phyloP scores from a whole-genome alignment of 2,113 vertebrate genomes.

The Sceloporus undulatus region DNA sequence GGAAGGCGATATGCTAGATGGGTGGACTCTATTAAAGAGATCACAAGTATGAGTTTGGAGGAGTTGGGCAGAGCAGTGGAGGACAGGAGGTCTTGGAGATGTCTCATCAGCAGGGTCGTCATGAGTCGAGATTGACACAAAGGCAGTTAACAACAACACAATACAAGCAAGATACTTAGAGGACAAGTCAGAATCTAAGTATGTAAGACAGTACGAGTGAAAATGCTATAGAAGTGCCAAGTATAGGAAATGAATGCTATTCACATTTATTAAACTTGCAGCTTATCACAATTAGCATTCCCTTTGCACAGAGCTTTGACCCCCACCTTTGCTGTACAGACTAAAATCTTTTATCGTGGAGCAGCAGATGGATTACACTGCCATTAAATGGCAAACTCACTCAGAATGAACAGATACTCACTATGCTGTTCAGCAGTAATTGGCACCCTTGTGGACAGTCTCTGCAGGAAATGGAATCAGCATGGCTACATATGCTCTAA shows the following conservation, averaged over 20 bases:
- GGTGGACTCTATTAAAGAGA: too few species aligned
- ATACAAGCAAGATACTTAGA: background rate
- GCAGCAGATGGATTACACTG: background rate
- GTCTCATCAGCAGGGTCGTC: too few species aligned
- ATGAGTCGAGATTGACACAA: too few species aligned
- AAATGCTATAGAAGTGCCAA: background rate
- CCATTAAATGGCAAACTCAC: background rate
- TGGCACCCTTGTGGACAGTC: background rate
- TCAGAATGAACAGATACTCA: background rate
- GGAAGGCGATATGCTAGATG: too few species aligned
- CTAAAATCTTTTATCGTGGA: background rate
- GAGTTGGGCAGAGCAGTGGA: too few species aligned
- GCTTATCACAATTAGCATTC: background rate
- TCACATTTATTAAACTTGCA: background rate
- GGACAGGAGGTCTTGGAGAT: too few species aligned
- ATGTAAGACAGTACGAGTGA: background rate
- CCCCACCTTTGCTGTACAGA: background rate
- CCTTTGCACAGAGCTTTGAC: background rate
- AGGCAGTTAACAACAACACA: background rate
- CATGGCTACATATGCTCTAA: background rate
- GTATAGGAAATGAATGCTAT: background rate
- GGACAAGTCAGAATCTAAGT: background rate
- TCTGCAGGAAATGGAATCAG: background rate
- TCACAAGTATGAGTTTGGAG: too few species aligned
- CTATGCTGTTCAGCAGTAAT: conserved; percentile 3